Base-by-base conservation (phyloP, 2,797 vertebrate genomes). In the Denticeps clupeoides region DNA sequence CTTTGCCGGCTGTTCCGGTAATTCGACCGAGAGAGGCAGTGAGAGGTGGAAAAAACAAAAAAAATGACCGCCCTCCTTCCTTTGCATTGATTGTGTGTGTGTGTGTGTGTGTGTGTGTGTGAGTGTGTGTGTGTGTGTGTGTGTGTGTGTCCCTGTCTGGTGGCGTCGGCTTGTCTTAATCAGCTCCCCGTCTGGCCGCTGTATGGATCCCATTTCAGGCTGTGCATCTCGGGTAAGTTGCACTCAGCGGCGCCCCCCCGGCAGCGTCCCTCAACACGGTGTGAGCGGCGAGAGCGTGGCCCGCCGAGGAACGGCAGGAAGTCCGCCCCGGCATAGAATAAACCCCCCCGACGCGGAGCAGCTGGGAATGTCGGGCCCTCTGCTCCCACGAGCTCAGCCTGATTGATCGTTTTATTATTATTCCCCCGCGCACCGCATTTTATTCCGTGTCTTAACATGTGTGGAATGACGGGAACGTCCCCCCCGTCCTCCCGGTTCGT, bases 151-250 rank as follows among this genome's bases (percentile, higher is more conserved):
- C 62, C 51, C 64, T 74, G 77, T 80, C 77, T 78, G 77, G 77
- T 82, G 83, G 84, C 81, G 82, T 83, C 83, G 77, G 73, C 71
- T 78, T 80, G 81, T 84, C 80, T 85, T 83, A 81, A 81, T 83
- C 82, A 80, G 77, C 78, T 75, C 77, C 73, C 74, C 77, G 82
- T 85, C 82, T 85, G 80, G 78, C 72, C 75, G 77, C 73, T 78
- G 65, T 68, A 65, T 77, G 75, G 75, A 83, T 86, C 81, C 75
- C 69, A 77, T 85, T 85, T 84, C 83, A 82, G 74, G 62, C 68
- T 53, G 65, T 77, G 70, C 78, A 77, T 82, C 82, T 82, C 80
- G 74, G 67, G 79, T 85, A 81, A 81, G 66, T 71, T 69, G 64
- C 62, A 63, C 63, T 65, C 47, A 59, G 24, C 3, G 1, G 13